A percentile compares a stretch with the other conserved stretches of the same genome.
Evolutionary conservation across 2,888 invertebrate genomes (phyloP).

Genomic region (Linhomoeus sp.): DNA sequence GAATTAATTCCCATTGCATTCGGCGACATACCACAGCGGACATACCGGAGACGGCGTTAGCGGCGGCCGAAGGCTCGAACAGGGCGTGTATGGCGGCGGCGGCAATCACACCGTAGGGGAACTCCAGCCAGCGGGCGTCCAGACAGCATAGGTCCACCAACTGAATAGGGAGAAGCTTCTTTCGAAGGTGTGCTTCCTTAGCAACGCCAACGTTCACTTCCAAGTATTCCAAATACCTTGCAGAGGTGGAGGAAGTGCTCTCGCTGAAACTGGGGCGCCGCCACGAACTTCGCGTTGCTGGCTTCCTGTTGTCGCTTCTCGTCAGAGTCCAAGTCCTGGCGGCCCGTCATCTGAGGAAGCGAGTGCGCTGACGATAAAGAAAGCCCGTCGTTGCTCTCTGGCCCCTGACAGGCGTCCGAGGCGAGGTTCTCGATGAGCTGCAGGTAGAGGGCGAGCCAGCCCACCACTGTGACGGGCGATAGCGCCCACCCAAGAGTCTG

Average conservation of each 20-base stretch:
- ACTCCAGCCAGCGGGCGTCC: conserved; percentile 60
- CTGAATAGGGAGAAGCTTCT: too few species aligned
- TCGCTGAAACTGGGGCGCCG: neutral
- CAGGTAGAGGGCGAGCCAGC: conserved; percentile 82
- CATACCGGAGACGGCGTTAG: conserved; percentile 40
- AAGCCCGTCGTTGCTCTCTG: too few species aligned
- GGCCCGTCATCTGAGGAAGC: too few species aligned
- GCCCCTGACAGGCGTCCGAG: too few species aligned
- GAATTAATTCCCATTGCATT: too few species aligned
- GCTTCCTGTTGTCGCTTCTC: too few species aligned
- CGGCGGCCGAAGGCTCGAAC: conserved; percentile 30
- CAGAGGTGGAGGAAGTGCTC: neutral
- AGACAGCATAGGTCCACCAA: conserved; percentile 70
- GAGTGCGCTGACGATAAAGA: too few species aligned
- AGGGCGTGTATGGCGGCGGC: conserved; percentile 72
- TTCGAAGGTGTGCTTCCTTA: too few species aligned
- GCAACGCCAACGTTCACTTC: too few species aligned
- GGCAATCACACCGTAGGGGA: conserved; percentile 64
- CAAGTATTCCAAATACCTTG: too few species aligned
- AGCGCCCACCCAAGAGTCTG: conserved; percentile 59
- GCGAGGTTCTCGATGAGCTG: conserved; percentile 41
- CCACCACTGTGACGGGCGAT: conserved; percentile 67
- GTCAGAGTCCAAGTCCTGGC: too few species aligned
- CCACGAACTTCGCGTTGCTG: neutral
- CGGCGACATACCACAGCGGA: too few species aligned